phyloP scores from a whole-genome alignment of 2,888 invertebrate species.

The Ephialtes manifestator region DNA sequence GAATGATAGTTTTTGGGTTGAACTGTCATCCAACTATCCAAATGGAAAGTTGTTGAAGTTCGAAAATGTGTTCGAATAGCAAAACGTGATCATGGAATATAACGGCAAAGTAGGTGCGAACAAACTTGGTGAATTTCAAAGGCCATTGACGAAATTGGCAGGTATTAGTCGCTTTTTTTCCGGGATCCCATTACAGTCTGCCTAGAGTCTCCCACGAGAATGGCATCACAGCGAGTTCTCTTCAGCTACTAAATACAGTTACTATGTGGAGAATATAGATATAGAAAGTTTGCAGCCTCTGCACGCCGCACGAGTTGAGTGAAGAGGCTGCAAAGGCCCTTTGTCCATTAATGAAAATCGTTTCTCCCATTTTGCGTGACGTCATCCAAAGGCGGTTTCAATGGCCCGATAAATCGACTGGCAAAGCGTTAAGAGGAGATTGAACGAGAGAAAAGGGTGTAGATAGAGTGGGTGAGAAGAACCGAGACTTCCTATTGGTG shows the following conservation, averaged over 20 bases:
- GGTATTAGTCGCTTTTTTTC: slow-evolving; percentile 42
- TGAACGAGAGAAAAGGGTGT: slow-evolving; percentile 17
- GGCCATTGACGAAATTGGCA: slow-evolving; percentile 49
- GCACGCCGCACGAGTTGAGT: slow-evolving; percentile 14
- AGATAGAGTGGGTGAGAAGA: slow-evolving; percentile 1
- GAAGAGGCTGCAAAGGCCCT: slow-evolving; percentile 32
- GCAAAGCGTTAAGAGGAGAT: slow-evolving; percentile 25
- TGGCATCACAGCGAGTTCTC: slow-evolving; percentile 20
- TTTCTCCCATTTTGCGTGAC: slow-evolving; percentile 44
- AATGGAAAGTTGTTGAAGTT: too few relatives aligned
- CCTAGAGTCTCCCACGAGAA: not conserved
- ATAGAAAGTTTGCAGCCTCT: not conserved
- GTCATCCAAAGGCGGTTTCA: slow-evolving; percentile 30
- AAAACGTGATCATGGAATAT: not conserved
- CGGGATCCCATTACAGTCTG: slow-evolving; percentile 35
- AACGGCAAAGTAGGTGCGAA: slow-evolving; percentile 24
- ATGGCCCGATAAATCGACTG: slow-evolving; percentile 33
- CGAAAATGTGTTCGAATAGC: not conserved
- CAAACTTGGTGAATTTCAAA: slow-evolving; percentile 46
- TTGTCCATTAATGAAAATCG: slow-evolving; percentile 50
- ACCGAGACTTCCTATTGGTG: not conserved
- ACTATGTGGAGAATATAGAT: slow-evolving; percentile 1
- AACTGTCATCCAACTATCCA: too few relatives aligned
- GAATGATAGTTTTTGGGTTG: too few relatives aligned
- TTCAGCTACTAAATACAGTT: not conserved